Evolutionary conservation across 2,888 invertebrate genomes (phyloP).

Genomic region (Amiota minor): DNA sequence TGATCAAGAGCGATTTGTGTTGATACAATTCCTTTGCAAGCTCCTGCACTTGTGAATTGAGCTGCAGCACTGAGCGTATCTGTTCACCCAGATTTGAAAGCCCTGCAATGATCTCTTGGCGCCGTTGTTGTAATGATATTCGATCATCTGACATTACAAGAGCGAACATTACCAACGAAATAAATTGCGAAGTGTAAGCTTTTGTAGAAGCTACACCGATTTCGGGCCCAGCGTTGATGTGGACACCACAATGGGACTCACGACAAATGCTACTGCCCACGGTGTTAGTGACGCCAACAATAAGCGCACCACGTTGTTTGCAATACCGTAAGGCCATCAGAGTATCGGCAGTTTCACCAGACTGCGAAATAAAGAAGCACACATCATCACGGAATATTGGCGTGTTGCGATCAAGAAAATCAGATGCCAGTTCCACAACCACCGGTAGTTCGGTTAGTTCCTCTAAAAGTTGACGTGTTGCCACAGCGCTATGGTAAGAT

Average conservation of each 20-base stretch:
- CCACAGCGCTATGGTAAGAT: constrained; percentile 97
- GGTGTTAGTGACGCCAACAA: constrained; percentile 98
- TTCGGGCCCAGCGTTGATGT: constrained; percentile 99
- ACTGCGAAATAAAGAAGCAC: constrained; percentile 99
- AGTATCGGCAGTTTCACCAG: constrained; percentile 97
- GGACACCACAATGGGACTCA: constrained; percentile 98
- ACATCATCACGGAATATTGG: constrained; percentile 99
- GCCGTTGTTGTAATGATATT: constrained; percentile 89
- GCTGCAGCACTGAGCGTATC: constrained; percentile 89
- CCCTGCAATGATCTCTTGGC: constrained; percentile 91
- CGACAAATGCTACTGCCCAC: constrained; percentile 99
- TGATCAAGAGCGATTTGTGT: constrained; percentile 96
- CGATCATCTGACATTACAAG: constrained; percentile 98
- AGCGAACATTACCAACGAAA: constrained; percentile 98
- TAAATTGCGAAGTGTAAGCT: constrained; percentile 99
- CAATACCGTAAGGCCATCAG: constrained; percentile 95
- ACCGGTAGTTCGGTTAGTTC: constrained; percentile 98
- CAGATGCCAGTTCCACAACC: constrained; percentile 98
- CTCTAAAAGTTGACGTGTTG: constrained; percentile 93
- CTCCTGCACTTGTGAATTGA: constrained; percentile 88
- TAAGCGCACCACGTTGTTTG: constrained; percentile 95
- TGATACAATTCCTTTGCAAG: constrained; percentile 91
- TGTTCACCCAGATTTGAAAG: constrained; percentile 87
- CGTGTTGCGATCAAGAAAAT: constrained; percentile 96
- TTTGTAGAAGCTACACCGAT: constrained; percentile 99